Evolutionary conservation across 2,888 invertebrate species (phyloP).

Genomic region (Iphiclides podalirius): DNA sequence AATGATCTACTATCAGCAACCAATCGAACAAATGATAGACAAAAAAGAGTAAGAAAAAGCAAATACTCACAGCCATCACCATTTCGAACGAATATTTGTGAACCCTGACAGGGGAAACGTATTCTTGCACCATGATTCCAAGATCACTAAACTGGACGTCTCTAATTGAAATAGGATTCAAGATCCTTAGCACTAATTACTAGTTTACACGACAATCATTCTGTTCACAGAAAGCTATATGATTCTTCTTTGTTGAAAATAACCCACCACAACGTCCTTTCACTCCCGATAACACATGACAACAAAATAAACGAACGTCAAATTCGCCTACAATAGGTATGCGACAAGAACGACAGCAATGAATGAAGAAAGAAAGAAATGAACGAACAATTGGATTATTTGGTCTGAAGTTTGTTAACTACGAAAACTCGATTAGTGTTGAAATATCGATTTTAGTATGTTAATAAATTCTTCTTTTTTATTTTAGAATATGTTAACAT

Average conservation of each 20-base stretch:
- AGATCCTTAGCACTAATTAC: constrained; percentile 41
- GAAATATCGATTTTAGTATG: not conserved
- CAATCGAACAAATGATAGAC: no score
- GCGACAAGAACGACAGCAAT: constrained; percentile 32
- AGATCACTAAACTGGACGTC: constrained; percentile 37
- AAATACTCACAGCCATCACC: constrained; percentile 93
- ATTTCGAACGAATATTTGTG: constrained; percentile 97
- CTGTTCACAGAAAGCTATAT: constrained; percentile 36
- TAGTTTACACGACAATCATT: constrained; percentile 60
- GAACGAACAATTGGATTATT: constrained; percentile 43
- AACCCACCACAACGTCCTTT: constrained; percentile 40
- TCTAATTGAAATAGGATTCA: constrained; percentile 45
- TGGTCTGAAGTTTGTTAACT: constrained; percentile 47
- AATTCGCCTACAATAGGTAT: constrained; percentile 43
- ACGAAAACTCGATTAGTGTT: constrained; percentile 5
- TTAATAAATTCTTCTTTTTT: no score
- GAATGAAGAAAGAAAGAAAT: constrained; percentile 28
- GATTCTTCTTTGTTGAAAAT: constrained; percentile 24
- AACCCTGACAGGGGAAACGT: constrained; percentile 95
- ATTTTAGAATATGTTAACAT: no score
- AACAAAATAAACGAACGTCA: constrained; percentile 54
- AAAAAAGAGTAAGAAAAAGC: constrained; percentile 16
- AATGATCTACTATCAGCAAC: no score
- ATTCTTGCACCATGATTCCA: constrained; percentile 94
- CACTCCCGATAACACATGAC: constrained; percentile 52